Percentiles rank a stretch among this genome's conserved stretches.
phyloP scores from a whole-genome alignment of 2,888 invertebrate genomes.

The Tortricodes alternella region DNA sequence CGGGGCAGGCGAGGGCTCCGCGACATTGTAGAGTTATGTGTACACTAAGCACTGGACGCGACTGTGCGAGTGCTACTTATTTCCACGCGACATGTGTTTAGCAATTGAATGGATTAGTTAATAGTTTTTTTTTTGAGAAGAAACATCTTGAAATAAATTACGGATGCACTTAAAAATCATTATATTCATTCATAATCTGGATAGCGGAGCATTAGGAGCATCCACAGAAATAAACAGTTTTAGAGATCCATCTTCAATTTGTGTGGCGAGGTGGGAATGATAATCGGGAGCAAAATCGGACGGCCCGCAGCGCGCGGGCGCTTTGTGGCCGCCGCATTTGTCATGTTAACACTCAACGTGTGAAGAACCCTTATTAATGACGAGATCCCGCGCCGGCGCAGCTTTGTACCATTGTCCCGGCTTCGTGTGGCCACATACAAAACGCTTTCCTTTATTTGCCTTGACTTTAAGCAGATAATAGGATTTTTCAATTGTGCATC shows the following conservation, averaged over 20 bases:
- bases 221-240: not conserved
- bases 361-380: slow-evolving; percentile 79
- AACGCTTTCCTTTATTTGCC: slow-evolving; percentile 54
- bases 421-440: slow-evolving; percentile 53
- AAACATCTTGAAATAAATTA: too few species aligned
- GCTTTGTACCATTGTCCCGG: slow-evolving; percentile 60
- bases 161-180: not conserved
- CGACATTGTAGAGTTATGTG: slow-evolving; percentile 66
- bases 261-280: slow-evolving; percentile 56
- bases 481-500: slow-evolving; percentile 44
- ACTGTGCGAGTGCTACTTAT: slow-evolving; percentile 41
- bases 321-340: slow-evolving; percentile 71
- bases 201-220: not conserved
- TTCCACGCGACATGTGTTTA: slow-evolving; percentile 27
- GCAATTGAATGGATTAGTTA: slow-evolving; percentile 32
- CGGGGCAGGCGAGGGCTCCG: slow-evolving; percentile 55
- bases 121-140: too few species aligned
- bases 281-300: slow-evolving; percentile 53
- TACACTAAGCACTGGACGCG: slow-evolving; percentile 52
- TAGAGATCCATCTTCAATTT: slow-evolving; percentile 38
- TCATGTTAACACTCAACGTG: slow-evolving; percentile 80
- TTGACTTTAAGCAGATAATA: slow-evolving; percentile 52
- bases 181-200: too few species aligned
- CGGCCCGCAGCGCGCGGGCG: slow-evolving; percentile 57
- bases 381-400: slow-evolving; percentile 66